Base-by-base conservation (phyloP, 2,113 vertebrate species). In the Zingel zingel region DNA sequence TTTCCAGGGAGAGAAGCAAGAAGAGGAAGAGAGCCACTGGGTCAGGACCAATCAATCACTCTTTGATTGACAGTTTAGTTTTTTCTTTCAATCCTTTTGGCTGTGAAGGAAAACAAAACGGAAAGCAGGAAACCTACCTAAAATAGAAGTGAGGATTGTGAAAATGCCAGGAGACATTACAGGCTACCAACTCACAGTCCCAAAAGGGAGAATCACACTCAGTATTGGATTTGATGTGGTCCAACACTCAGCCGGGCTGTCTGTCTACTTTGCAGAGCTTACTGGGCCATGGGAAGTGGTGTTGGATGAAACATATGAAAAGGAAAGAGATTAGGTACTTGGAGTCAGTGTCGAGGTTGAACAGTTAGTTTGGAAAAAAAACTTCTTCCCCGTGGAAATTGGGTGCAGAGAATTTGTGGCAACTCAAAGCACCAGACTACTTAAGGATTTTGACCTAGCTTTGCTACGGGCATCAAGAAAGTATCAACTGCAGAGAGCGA, bases 191-290 rank as follows among this genome's bases (percentile, higher is more conserved):
- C 67, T 83, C 51, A 54, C 45, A 64, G 61, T 71, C 77, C 73
- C 67, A 54, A 21, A 59, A 77, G 39, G 70, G 64, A 72, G 80
- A 68, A 43, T 80, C 36, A 39, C 25, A 79, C 66, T 48, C 68
- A 39, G 82, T 43, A 76, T 71, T 79, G 81, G 87, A 84, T 90
- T 83, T 87, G 81, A 69, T 61, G 77, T 53, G 85, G 74, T 82
- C 72, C 68, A 74, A 62, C 48, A 36, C 78, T 79, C 78, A 59
- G 79, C 63, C 6, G 73, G 64, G 72, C 57, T 27, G 68, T 67
- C 79, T 83, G 79, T 77, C 77, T 86, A 51, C 82, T 89, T 75
- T 78, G 62, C 74, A 71, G n/a, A 87, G 90, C 81, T 88, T 66
- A 82, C 75, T 77, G 64, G 69, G 78, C 80, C 76, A 79, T 15